Base-by-base conservation (phyloP, 1,140 invertebrate genomes). In the Drosophila sechellia region DNA sequence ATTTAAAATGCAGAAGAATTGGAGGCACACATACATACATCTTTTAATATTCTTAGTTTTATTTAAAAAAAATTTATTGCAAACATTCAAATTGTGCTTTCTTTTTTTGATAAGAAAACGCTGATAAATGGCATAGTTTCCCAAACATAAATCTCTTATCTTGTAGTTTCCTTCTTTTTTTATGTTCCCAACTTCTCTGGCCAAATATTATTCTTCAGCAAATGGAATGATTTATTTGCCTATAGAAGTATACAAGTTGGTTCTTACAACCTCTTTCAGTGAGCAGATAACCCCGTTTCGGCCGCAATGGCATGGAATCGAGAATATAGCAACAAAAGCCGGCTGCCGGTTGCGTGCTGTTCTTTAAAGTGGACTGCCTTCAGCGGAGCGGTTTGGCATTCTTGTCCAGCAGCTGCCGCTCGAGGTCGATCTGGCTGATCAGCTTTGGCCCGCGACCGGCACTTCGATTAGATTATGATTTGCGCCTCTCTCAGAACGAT, bases 281-380 rank as follows among this genome's bases (percentile, higher is more conserved):
- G 25, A 57, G 13, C 27, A 40, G 50, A 71, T 71, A 71, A 49
- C 66, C 43, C 64, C 68, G 65, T 70, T 57, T 45, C 37, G 46
- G 10, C 25, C 12, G 45, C n/a, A 25, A 43, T 42, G 27, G 27
- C 27, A 42, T 10, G 13, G 50, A 48, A 48, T 56, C 17, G 45
- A 70, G 50, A 71, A 57, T 49, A 53, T 48, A 57, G 43, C 64
- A 48, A 71, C 68, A 70, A 74, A 50, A 77, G 77, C 55, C 66
- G 71, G 72, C 72, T 60, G n/a, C n/a, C n/a, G 68, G 63, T 81
- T 85, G 80, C 57, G 73, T 81, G 73, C 50, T 56, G 77, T 37
- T 75, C 20, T 52, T 70, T 73, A 87, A 86, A 86, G 79, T 79
- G 75, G 81, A 87, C 81, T 83, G 58, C 83, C 81, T 86, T 87